These are phyloP conservation scores for Poicephalus meyeri DNA, from an alignment of 2,113 vertebrate genomes.

Conservation along the genomic window DNA sequence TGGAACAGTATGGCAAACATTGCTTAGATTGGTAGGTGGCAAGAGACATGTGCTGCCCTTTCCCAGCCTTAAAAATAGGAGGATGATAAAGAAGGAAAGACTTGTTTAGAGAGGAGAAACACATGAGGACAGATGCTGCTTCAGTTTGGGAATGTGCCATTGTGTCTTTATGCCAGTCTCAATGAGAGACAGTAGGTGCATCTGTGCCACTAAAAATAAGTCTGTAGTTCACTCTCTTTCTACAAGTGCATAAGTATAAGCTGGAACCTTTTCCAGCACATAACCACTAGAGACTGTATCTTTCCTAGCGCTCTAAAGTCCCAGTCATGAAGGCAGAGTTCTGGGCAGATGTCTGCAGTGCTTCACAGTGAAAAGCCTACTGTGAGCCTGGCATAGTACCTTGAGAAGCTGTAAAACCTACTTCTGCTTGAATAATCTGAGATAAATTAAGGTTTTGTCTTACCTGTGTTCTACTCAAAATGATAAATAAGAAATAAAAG, in stretches of 20 bases:
- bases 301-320: background rate
- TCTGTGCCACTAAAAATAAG: conserved; percentile 23
- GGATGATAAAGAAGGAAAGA: background rate
- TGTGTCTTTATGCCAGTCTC: background rate
- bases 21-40: background rate
- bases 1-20: background rate
- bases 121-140: background rate
- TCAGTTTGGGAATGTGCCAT: background rate
- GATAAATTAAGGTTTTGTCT: background rate
- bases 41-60: background rate
- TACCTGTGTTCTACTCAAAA: background rate
- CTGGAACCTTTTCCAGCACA: background rate
- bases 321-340: background rate
- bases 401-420: background rate
- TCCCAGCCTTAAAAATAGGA: background rate
- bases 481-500: background rate
- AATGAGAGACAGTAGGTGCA: background rate
- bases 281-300: background rate
- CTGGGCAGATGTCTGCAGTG: background rate
- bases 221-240: background rate
- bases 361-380: background rate
- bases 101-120: background rate
- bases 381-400: background rate
- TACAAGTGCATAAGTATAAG: background rate
- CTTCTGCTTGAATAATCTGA: background rate